Conservation (phyloP, 2,113 vertebrate species). For the Amia ocellicauda region DNA sequence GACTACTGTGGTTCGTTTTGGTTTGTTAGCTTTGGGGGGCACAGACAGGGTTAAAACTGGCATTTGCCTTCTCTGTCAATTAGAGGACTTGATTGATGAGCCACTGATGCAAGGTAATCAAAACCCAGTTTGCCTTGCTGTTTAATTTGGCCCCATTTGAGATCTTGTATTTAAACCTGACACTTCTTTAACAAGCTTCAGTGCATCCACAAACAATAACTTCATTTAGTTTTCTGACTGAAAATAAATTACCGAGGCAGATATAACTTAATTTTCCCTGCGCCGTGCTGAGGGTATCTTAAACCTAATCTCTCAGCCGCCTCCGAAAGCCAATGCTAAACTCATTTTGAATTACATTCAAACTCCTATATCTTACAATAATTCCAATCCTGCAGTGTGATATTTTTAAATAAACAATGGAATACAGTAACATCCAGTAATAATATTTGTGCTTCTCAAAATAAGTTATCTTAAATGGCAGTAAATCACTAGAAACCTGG, state of each 20-base stretch:
- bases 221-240: conserved; percentile 65
- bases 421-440: conserved; percentile 61
- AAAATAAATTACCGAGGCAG: conserved; percentile 69
- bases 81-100: conserved; percentile 74
- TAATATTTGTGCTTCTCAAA: conserved; percentile 47
- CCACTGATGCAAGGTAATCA: conserved; percentile 67
- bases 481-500: conserved; percentile 38
- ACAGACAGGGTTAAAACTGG: conserved; percentile 56
- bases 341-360: conserved; percentile 61
- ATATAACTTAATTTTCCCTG: conserved; percentile 77
- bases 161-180: conserved; percentile 61
- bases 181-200: conserved; percentile 59
- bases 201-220: conserved; percentile 73
- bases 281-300: conserved; percentile 52
- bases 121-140: conserved; percentile 64
- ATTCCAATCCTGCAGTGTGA: conserved; percentile 66
- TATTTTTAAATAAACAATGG: conserved; percentile 70
- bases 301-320: conserved; percentile 62
- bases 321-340: conserved; percentile 58
- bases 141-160: conserved; percentile 69
- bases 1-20: too few relatives aligned
- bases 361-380: conserved; percentile 67
- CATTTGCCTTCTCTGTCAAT: conserved; percentile 57
- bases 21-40: too few relatives aligned
- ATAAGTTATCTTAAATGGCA: conserved; percentile 53